Evolutionary conservation across 2,888 invertebrate genomes (phyloP).

Genomic region (Caenorhabditis becei): DNA sequence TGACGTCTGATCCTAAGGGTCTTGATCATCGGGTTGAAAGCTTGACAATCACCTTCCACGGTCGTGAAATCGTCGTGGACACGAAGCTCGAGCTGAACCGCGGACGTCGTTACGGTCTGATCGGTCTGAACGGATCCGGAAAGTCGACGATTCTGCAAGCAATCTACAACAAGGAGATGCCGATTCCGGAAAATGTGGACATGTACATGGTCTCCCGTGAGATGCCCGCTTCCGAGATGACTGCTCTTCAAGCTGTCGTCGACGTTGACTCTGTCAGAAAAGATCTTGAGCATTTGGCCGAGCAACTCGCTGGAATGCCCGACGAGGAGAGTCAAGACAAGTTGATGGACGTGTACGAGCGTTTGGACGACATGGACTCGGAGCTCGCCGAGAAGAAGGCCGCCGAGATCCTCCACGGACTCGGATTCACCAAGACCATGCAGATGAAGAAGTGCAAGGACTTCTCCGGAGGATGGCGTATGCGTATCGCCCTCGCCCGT

Average conservation of each 20-base stretch:
- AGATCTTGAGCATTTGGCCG: conserved; percentile 92
- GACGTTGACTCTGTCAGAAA: conserved; percentile 97
- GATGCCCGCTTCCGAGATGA: conserved; percentile 98
- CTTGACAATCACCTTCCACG: conserved; percentile 92
- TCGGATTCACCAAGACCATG: conserved; percentile 91
- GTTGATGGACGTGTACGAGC: conserved; percentile 96
- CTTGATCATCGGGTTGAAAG: conserved; percentile 93
- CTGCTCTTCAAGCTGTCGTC: conserved; percentile 94
- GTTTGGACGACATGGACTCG: conserved; percentile 96
- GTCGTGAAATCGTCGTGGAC: conserved; percentile 95
- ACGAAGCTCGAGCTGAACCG: conserved; percentile 97
- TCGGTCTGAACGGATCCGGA: conserved; percentile 97
- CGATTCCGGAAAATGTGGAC: conserved; percentile 96
- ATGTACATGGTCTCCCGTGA: conserved; percentile 93
- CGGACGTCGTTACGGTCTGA: conserved; percentile 95
- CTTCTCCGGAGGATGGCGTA: conserved; percentile 86
- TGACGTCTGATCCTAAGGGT: conserved; percentile 95
- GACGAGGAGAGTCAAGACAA: conserved; percentile 96
- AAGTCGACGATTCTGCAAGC: conserved; percentile 95
- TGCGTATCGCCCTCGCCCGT: conserved; percentile 85
- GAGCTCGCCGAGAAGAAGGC: conserved; percentile 96
- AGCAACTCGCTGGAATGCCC: conserved; percentile 90
- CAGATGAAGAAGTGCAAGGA: conserved; percentile 86
- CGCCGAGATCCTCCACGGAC: conserved; percentile 94
- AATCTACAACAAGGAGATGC: conserved; percentile 93